Conservation (phyloP, 2,888 invertebrate species). For the Sicus ferrugineus region DNA sequence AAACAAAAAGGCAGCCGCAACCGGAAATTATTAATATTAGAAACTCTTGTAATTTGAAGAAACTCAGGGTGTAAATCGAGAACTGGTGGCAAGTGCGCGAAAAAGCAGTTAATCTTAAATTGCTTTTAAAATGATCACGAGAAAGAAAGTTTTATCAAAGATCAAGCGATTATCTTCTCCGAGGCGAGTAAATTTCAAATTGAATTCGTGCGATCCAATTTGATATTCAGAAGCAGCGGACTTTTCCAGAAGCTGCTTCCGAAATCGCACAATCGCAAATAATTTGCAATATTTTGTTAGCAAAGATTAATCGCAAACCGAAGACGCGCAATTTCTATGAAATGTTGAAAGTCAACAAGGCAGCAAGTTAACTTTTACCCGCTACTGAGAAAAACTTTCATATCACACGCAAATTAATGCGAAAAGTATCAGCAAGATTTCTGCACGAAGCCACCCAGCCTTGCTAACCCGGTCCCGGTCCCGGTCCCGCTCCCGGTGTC, state of each 20-base stretch:
- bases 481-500: not conserved
- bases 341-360: not conserved
- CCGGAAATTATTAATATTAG: constrained; percentile 15
- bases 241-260: too few species aligned
- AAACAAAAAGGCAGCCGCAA: constrained; percentile 15
- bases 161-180: not conserved
- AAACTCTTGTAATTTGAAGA: constrained; percentile 9
- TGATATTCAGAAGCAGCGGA: not conserved
- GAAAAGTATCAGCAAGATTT: constrained; percentile 10
- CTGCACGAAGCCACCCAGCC: not conserved
- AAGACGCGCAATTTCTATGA: not conserved
- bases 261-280: not conserved
- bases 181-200: not conserved
- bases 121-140: not conserved
- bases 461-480: not conserved
- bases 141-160: not conserved
- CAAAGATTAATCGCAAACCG: not conserved
- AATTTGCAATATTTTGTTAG: not conserved
- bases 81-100: not conserved
- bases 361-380: not conserved
- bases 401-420: constrained; percentile 13
- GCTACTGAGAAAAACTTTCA: constrained; percentile 5
- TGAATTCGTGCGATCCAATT: not conserved
- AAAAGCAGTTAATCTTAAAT: not conserved
- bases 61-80: not conserved